Base-by-base conservation (phyloP, 2,888 invertebrate genomes). In the Eupeodes latifasciatus region DNA sequence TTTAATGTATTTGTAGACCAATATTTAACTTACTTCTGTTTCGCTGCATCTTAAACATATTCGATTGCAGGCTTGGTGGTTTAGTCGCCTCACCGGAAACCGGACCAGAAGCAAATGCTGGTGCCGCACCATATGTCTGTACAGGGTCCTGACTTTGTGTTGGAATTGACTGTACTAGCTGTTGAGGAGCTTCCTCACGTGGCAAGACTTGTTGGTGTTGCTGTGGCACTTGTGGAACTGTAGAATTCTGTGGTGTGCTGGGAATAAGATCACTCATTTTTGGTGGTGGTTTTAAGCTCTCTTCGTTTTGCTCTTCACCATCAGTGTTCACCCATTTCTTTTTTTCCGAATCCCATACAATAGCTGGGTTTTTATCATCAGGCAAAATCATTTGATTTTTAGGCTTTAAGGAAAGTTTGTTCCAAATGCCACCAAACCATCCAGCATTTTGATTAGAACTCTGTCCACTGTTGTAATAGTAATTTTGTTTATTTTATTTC, bases 321-420 rank as follows among this genome's bases (percentile, higher is more conserved):
- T 97, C 97, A 61, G 96, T 95, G 94, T 98, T 97, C 71, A 96
- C 95, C 98, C 98, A 99, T 90, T 96, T 95, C 92, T 98, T 97
- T 91, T 95, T 95, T n/a, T 96, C 96, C 81, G 96, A 95, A 94
- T 98, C 98, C 98, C 98, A 99, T 76, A 98, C 97, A 94, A 98
- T 98, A 89, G 97, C 94, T 89, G 98, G 98, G 94, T 98, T 97
- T 93, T 96, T 98, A 94, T 99, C 98, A 94, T 98, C 98, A 1
- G 99, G 98, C 90, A 99, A 94, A 92, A 97, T 98, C 98, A 98
- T 98, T 95, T 98, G 98, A 95, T 98, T 98, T 94, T 97, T 98
- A 62, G 97, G 96, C 90, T 97, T 96, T 76, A 97, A 95, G 27
- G 97, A 95, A 83, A 98, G 94, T 94, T 97, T 97, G 93, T 96